Conservation (phyloP, 2,797 vertebrate species). For the Eulemur albifrons region DNA sequence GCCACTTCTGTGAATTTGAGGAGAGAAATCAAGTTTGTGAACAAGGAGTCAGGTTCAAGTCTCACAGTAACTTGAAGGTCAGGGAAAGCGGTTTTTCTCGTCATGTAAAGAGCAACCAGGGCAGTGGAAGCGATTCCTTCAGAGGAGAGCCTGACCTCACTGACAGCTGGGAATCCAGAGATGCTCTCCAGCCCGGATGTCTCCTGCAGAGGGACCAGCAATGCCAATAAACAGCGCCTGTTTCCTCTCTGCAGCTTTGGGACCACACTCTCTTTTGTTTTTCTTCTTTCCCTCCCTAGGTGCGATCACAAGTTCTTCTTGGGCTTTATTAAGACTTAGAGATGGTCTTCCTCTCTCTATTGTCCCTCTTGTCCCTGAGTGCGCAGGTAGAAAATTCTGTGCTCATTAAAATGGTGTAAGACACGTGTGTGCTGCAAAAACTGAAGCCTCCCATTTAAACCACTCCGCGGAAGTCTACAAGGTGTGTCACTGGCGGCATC, state of each 20-base stretch:
- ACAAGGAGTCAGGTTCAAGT: not conserved
- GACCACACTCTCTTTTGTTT: not conserved
- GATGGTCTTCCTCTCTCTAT: not conserved
- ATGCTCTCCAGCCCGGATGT: not conserved
- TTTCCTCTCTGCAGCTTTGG: not conserved
- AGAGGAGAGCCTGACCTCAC: not conserved
- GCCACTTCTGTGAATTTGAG: not conserved
- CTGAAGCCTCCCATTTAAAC: not conserved
- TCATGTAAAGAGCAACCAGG: not conserved
- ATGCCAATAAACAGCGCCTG: not conserved
- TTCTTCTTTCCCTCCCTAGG: not conserved
- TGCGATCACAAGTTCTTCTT: not conserved
- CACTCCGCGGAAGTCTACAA: rapidly evolving
- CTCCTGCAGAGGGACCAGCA: rapidly evolving
- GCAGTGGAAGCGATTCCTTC: not conserved
- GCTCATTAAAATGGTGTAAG: not conserved
- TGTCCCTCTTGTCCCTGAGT: not conserved
- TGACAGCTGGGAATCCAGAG: not conserved
- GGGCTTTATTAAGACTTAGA: not conserved
- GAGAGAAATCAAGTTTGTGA: not conserved
- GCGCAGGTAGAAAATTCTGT: not conserved
- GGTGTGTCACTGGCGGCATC: slow-evolving; percentile 45
- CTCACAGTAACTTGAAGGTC: not conserved
- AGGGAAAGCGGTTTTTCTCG: not conserved
- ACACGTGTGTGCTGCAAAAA: not conserved